Evolutionary conservation across 2,888 invertebrate species (phyloP), one percentile per base, ranked within the genome.

Genomic region (Allolobophora icterica): DNA sequence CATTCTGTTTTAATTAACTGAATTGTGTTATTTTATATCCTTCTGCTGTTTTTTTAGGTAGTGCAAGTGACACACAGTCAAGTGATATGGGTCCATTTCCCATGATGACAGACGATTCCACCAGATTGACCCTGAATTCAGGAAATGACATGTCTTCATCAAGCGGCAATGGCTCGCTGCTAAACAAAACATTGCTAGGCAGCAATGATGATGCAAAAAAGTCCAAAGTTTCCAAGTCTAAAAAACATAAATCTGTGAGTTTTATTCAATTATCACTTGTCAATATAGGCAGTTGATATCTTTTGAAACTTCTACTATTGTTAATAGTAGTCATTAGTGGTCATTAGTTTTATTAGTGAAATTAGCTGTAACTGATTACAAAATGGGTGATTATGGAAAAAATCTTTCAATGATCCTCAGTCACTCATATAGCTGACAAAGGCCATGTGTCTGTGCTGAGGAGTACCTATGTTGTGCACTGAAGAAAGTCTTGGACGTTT

Each of bases 51-150:
- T 42, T 42, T 52, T 34, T 90, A 91, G 90, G 90, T 35, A 90
- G 87, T 90, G 90, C 91, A n/a, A 91, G 90, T 89, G 90, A 90
- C 91, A 91, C 90, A 24, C 90, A 89, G n/a, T 84, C 90, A 11
- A 91, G 90, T 84, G 71, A 90, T 21, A 87, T 87, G 35, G 91
- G 91, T 58, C 58, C 42, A 35, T 58, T 52, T 33, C 71, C 90
- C 0, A 35, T 1, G 33, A n/a, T 35, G 35, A 33, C 40, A 83
- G 90, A 90, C 19, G 90, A 90, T 42, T 33, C 34, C 3, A 35
- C 21, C 33, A 90, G 38, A 38, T n/a, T 84, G 33, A 15, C 42
- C 24, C 30, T n/a, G 38, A 90, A 90, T 83, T 71, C 71, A n/a
- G 84, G 33, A 71, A 40, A 83, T 35, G 90, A 84, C 24, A 33